These are phyloP conservation scores for Pachydiplax longipennis DNA, from an alignment of 2,888 invertebrate genomes.

Conservation along the genomic window DNA sequence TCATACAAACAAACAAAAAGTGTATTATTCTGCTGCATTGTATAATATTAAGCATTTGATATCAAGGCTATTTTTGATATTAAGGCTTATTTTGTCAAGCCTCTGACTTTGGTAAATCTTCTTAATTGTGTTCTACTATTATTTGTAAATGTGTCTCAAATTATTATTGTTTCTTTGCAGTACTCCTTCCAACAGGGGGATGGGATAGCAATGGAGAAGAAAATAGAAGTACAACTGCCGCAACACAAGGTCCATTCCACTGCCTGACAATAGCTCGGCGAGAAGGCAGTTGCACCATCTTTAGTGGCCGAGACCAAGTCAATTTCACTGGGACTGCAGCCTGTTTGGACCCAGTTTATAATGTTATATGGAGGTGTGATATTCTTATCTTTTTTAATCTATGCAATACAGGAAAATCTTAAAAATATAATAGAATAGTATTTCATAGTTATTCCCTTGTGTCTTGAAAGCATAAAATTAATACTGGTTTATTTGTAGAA, in stretches of 20 bases:
- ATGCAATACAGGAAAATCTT: too few relatives aligned
- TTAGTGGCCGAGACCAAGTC: conserved; percentile 82
- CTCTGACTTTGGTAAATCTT: too few relatives aligned
- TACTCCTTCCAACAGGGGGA: conserved; percentile 81
- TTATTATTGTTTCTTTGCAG: conserved; percentile 61
- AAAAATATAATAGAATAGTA: too few relatives aligned
- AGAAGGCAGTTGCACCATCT: conserved; percentile 88
- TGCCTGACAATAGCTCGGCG: conserved; percentile 88
- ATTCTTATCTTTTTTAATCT: not conserved
- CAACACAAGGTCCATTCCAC: conserved; percentile 67
- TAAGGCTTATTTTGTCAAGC: too few relatives aligned
- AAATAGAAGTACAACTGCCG: not conserved
- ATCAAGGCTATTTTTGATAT: too few relatives aligned
- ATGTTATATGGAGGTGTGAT: conserved; percentile 88
- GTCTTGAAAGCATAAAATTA: not conserved
- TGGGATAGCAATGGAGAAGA: conserved; percentile 66
- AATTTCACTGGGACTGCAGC: conserved; percentile 82
- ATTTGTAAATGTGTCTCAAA: too few relatives aligned
- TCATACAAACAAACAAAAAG: too few relatives aligned
- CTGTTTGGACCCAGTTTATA: conserved; percentile 89
- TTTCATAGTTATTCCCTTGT: not conserved
- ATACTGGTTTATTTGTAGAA: not conserved
- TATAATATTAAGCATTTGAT: too few relatives aligned
- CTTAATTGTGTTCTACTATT: too few relatives aligned
- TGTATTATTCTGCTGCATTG: too few relatives aligned